phyloP scores from a whole-genome alignment of 2,888 invertebrate species.

The Amiota communis region DNA sequence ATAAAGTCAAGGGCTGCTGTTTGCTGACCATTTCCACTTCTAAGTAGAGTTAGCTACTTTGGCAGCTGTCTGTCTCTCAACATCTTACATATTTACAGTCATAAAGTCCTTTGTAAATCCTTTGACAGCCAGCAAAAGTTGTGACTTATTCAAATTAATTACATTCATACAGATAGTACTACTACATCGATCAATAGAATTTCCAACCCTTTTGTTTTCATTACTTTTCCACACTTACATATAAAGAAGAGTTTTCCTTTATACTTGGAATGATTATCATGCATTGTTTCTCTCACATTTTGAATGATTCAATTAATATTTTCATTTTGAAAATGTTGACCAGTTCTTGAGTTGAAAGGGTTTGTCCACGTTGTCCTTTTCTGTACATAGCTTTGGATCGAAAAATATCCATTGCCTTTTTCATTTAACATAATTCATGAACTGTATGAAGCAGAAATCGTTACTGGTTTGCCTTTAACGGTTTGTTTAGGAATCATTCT shows the following conservation, averaged over 20 bases:
- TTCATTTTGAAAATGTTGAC: constrained; percentile 16
- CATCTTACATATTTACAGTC: constrained; percentile 28
- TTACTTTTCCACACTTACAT: no score
- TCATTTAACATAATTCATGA: constrained; percentile 49
- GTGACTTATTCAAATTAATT: constrained; percentile 43
- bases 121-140: constrained; percentile 37
- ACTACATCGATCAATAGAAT: not conserved
- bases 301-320: constrained; percentile 25
- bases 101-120: constrained; percentile 27
- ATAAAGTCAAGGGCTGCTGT: not conserved
- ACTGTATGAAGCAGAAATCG: constrained; percentile 44
- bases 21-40: constrained; percentile 20
- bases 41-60: not conserved
- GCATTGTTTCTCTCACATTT: constrained; percentile 12
- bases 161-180: not conserved
- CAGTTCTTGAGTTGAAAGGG: not conserved
- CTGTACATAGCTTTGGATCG: not conserved
- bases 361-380: not conserved
- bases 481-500: constrained; percentile 16
- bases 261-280: constrained; percentile 15
- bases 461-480: constrained; percentile 21
- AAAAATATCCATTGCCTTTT: constrained; percentile 22
- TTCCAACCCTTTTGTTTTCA: constrained; percentile 26
- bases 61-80: constrained; percentile 6
- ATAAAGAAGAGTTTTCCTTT: constrained; percentile 2